These are phyloP conservation scores for Catonia carolina DNA, from an alignment of 2,888 invertebrate species.

Conservation along the genomic window DNA sequence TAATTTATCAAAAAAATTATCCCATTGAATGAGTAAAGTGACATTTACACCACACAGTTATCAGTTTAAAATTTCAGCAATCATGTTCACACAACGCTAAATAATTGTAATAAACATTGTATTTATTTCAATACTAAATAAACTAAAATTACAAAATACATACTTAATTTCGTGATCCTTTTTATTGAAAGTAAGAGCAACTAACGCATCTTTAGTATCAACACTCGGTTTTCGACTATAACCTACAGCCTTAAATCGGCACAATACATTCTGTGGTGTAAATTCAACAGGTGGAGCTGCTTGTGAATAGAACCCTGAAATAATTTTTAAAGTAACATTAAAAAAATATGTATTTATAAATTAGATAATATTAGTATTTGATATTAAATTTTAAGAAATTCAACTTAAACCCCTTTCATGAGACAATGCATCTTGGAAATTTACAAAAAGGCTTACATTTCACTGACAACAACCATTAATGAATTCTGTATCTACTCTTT, in stretches of 20 bases:
- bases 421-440: too few relatives aligned
- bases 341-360: not conserved
- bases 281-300: conserved; percentile 74
- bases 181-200: conserved; percentile 77
- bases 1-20: too few relatives aligned
- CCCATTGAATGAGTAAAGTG: too few relatives aligned
- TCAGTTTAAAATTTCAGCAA: too few relatives aligned
- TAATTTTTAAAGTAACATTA: not conserved
- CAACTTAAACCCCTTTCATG: too few relatives aligned
- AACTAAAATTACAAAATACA: not conserved
- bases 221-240: conserved; percentile 82
- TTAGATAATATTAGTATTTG: not conserved
- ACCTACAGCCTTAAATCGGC: conserved; percentile 90
- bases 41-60: too few relatives aligned
- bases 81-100: too few relatives aligned
- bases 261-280: conserved; percentile 82
- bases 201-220: conserved; percentile 86
- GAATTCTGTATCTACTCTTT: too few relatives aligned
- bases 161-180: conserved; percentile 45
- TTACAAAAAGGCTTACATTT: too few relatives aligned
- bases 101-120: too few relatives aligned
- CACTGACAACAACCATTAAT: too few relatives aligned
- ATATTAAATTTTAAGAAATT: not conserved
- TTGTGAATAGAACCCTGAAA: conserved; percentile 63
- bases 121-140: too few relatives aligned